These are phyloP conservation scores for Chinchilla lanigera DNA, from an alignment of 2,113 vertebrate genomes.

Conservation along the genomic window DNA sequence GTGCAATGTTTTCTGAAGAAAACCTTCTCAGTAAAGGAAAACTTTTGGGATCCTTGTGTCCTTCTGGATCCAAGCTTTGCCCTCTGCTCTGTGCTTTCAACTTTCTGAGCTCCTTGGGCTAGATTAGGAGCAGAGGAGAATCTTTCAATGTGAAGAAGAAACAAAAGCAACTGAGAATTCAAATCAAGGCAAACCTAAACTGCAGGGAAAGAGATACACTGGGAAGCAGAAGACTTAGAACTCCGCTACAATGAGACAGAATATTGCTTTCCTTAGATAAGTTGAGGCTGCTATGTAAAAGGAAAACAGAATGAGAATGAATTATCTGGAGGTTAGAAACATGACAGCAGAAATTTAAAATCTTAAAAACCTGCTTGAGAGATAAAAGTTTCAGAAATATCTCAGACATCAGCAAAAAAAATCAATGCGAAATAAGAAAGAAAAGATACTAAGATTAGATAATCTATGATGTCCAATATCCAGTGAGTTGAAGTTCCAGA, in stretches of 20 bases:
- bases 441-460: neutral
- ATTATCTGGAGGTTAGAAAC: neutral
- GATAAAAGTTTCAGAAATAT: neutral
- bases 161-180: neutral
- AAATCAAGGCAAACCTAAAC: neutral
- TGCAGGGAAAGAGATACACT: neutral
- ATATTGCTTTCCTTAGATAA: neutral
- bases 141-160: neutral
- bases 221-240: slow-evolving; percentile 2
- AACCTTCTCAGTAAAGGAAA: neutral
- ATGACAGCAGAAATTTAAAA: neutral
- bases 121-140: neutral
- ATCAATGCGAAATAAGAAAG: neutral
- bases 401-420: neutral
- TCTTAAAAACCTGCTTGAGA: neutral
- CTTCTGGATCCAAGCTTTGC: neutral
- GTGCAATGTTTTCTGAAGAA: neutral
- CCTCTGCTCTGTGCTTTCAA: neutral
- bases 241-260: neutral
- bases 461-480: neutral
- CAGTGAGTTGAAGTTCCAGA: neutral
- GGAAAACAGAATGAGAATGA: slow-evolving; percentile 4
- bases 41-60: neutral
- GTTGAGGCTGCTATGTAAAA: neutral
- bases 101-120: neutral